phyloP scores from a whole-genome alignment of 2,888 invertebrate genomes.

The Panzeria rudis region DNA sequence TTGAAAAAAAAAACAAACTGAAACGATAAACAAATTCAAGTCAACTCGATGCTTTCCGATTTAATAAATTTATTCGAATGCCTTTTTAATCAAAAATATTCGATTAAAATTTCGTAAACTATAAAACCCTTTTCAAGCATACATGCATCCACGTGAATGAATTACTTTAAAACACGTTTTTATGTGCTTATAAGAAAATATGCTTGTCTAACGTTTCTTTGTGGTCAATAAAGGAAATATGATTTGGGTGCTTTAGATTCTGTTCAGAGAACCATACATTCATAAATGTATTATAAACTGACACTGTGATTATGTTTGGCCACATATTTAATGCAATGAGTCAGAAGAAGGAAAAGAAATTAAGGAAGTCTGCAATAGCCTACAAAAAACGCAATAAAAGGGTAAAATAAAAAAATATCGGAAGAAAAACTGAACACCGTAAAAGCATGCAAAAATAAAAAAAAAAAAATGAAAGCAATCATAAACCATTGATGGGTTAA shows the following conservation, averaged over 20 bases:
- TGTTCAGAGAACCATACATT: neutral
- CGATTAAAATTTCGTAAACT: neutral
- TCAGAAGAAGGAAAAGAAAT: conserved; percentile 1
- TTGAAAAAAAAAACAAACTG: too few species aligned
- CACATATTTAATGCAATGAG: conserved; percentile 40
- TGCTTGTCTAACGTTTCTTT: conserved; percentile 69
- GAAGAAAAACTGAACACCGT: conserved; percentile 65
- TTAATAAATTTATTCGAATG: too few species aligned
- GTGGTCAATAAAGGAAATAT: conserved; percentile 83
- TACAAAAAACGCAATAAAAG: conserved; percentile 66
- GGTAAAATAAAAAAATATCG: conserved; percentile 55
- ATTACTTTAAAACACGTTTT: conserved; percentile 64
- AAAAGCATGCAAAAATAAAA: conserved; percentile 54
- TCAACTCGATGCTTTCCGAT: too few species aligned
- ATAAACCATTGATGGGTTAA: conserved; percentile 75
- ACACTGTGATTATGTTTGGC: conserved; percentile 60
- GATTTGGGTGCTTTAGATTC: conserved; percentile 79
- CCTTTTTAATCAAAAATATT: too few species aligned
- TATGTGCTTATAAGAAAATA: conserved; percentile 2
- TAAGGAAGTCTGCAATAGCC: conserved; percentile 61
- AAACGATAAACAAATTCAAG: too few species aligned
- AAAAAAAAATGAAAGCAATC: conserved; percentile 70
- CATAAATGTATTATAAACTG: conserved; percentile 56
- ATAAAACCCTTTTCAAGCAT: neutral
- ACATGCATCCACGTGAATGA: conserved; percentile 39